Base-by-base conservation (phyloP, 2,113 vertebrate genomes). In the Eptatretus burgeri region DNA sequence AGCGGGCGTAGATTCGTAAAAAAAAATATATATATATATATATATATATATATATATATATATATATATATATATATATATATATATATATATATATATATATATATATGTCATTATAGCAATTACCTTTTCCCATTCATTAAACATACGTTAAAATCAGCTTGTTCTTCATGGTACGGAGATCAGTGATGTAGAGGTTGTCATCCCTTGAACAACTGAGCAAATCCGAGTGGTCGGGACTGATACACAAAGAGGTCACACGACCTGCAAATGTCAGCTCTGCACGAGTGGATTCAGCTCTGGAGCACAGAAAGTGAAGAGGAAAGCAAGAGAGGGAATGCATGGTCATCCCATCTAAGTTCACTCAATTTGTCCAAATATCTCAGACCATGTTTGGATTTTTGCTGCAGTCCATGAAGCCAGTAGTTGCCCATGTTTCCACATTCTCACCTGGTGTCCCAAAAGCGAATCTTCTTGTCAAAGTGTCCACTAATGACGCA, bases 401-500 rank as follows among this genome's bases (percentile, higher is more conserved):
- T 41, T 41, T 41, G 27, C 27, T 41, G 27, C 27, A 41, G 7
- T 41, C 27, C 7, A 41, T 41, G 27, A 41, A 41, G 27, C 27
- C 27, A 41, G 27, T 7, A 41, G 27, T 41, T 41, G 27, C 9
- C 63, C 49, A 60, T 4, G 63, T 41, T 50, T 18, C 27, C 60
- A 13, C 20, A 52, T 2, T 20, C 73, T 73, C 78, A 88, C 89
- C 88, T 81, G 73, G 94, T 98, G 70, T 98, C 91, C 91, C 91
- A 98, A 76, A 93, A 94, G 11, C 91, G 82, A 51, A 98, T 81
- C 69, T 95, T 98, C 82, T 98, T 98, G 66, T 98, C 91, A 51
- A 94, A 98, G 70, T 98, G 91, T 64, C 89, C 91, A 13, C 91
- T 98, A 86, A 98, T 98, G 14, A 98, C 89, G 69, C 91, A 98